Evolutionary conservation across 2,888 invertebrate species (phyloP).

Genomic region (Eristalis tenax): DNA sequence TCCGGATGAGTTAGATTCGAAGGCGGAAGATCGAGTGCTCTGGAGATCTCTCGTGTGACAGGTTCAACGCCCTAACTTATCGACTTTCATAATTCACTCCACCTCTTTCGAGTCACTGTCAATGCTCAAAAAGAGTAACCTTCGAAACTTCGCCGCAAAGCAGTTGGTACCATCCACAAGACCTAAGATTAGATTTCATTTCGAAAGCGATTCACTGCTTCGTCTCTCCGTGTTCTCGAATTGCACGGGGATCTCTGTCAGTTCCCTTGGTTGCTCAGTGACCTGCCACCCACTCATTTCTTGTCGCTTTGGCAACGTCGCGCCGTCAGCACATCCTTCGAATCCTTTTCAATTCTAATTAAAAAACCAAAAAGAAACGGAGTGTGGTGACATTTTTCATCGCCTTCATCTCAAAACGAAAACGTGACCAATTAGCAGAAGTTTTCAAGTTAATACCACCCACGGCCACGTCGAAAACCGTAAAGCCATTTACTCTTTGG

Average conservation of each 20-base stretch:
- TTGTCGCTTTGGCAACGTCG: not conserved
- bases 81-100: no score
- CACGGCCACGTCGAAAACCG: slow-evolving; percentile 7
- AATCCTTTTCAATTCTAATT: not conserved
- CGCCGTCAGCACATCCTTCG: not conserved
- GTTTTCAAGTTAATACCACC: slow-evolving; percentile 55
- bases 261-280: no score
- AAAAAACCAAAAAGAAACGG: not conserved
- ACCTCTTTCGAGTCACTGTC: no score
- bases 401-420: slow-evolving; percentile 24
- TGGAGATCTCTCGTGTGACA: no score
- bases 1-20: no score
- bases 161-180: no score
- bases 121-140: no score
- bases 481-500: slow-evolving; percentile 4
- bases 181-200: not conserved
- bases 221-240: not conserved
- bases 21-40: no score
- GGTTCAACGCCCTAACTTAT: no score
- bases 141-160: no score
- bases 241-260: no score
- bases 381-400: not conserved
- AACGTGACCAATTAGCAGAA: slow-evolving; percentile 66
- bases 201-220: no score
- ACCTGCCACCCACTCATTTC: not conserved